Percentiles rank a stretch among this genome's conserved stretches.
Evolutionary conservation across 1,140 invertebrate genomes (phyloP).

Genomic region (Temnothorax longispinosus): DNA sequence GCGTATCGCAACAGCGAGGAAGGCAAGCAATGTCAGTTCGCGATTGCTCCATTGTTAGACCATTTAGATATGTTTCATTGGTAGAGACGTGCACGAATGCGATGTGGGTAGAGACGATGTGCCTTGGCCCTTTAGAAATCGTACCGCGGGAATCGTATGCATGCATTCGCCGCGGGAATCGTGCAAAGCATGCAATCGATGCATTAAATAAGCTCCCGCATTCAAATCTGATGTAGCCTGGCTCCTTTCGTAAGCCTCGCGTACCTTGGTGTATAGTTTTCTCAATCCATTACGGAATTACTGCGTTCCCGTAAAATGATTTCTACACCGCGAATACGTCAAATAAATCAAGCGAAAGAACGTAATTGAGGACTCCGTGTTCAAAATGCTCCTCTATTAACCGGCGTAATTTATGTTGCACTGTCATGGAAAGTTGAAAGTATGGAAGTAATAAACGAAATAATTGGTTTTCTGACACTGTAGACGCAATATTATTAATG

Average conservation of each 20-base stretch:
- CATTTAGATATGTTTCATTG: slow-evolving; percentile 68
- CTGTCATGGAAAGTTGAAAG: slow-evolving; percentile 8
- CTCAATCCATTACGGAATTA: slow-evolving; percentile 37
- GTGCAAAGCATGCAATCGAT: slow-evolving; percentile 42
- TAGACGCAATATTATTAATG: not conserved
- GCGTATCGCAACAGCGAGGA: slow-evolving; percentile 15
- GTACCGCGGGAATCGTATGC: slow-evolving; percentile 32
- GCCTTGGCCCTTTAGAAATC: slow-evolving; percentile 49
- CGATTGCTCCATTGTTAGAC: slow-evolving; percentile 53
- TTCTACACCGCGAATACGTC: not conserved
- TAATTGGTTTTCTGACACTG: not conserved
- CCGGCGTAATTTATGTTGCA: not conserved
- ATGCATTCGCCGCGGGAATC: slow-evolving; percentile 21
- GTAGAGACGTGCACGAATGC: slow-evolving; percentile 37
- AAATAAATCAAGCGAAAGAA: slow-evolving; percentile 29
- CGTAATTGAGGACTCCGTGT: slow-evolving; percentile 17
- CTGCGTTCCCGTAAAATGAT: not conserved
- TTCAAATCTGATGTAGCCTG: slow-evolving; percentile 39
- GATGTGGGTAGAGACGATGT: slow-evolving; percentile 1
- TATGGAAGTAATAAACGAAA: not conserved
- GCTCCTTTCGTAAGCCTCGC: not conserved
- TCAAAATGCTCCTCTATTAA: not conserved
- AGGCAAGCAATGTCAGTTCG: slow-evolving; percentile 25
- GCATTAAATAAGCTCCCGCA: slow-evolving; percentile 63
- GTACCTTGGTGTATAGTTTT: not conserved